Percentiles rank a stretch among this genome's conserved stretches.
These are phyloP conservation scores for Campylomormyrus tamandua DNA, from an alignment of 2,113 vertebrate species.

Conservation along the genomic window DNA sequence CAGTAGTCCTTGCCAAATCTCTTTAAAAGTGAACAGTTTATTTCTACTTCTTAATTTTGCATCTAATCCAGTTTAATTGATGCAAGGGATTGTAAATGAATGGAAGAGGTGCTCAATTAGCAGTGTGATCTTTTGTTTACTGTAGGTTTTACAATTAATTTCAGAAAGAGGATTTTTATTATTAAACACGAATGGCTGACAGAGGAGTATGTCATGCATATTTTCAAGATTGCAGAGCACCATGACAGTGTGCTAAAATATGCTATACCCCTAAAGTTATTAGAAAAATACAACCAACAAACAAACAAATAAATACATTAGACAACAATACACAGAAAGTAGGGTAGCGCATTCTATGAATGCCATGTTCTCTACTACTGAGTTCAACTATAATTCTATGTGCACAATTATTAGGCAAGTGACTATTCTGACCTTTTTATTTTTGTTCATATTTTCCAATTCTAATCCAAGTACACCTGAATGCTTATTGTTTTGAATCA, in stretches of 20 bases:
- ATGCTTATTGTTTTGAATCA: background rate
- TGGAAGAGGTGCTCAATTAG: background rate
- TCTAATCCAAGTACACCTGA: background rate
- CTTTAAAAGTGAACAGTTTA: background rate
- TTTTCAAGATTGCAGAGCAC: background rate
- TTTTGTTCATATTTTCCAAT: background rate
- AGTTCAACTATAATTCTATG: background rate
- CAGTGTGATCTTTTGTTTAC: background rate
- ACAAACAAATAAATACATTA: background rate
- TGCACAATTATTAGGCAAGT: background rate
- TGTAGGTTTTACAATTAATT: constrained; percentile 2
- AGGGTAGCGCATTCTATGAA: background rate
- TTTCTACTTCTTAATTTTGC: background rate
- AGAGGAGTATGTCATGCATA: background rate
- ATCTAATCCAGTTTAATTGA: background rate
- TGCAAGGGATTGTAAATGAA: background rate
- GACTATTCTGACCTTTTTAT: background rate
- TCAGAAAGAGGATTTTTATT: background rate
- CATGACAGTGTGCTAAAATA: background rate
- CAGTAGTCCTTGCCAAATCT: background rate
- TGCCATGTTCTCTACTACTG: background rate
- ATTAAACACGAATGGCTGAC: background rate
- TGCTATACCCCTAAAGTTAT: background rate
- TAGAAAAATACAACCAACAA: background rate
- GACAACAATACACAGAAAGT: background rate